phyloP scores from a whole-genome alignment of 2,797 vertebrate genomes.

The Gouania willdenowi region DNA sequence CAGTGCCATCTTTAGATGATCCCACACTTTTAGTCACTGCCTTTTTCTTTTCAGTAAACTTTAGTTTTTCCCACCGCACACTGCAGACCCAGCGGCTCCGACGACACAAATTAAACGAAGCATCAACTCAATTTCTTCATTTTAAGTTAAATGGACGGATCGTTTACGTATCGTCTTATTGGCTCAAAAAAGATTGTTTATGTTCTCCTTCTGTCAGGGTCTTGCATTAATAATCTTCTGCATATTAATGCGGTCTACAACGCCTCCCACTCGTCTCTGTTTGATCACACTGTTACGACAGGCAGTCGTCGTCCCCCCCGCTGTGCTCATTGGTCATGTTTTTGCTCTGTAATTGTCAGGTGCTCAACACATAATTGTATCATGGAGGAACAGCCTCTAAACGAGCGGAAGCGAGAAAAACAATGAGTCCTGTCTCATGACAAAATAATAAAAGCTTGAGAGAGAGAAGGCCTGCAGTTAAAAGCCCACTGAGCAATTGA shows the following conservation, averaged over 20 bases:
- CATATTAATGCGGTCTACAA: constrained; percentile 40
- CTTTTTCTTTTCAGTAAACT: too few relatives aligned
- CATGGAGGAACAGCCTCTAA: constrained; percentile 41
- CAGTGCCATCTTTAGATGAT: too few relatives aligned
- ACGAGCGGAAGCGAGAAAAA: constrained; percentile 35
- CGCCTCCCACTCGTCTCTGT: constrained; percentile 45
- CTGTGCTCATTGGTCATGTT: constrained; percentile 52
- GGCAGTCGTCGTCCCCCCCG: constrained; percentile 31
- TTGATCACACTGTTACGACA: constrained; percentile 44
- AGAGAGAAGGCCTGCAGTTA: not conserved
- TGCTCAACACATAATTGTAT: constrained; percentile 62
- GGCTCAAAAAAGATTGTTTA: constrained; percentile 13
- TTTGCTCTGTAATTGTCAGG: constrained; percentile 62
- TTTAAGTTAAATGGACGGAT: too few relatives aligned
- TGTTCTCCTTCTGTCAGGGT: constrained; percentile 15
- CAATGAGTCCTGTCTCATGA: constrained; percentile 8
- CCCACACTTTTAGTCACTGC: too few relatives aligned
- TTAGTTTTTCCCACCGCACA: too few relatives aligned
- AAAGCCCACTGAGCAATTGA: constrained; percentile 3
- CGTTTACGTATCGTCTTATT: constrained; percentile 17
- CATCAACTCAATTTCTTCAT: too few relatives aligned
- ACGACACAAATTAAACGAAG: too few relatives aligned
- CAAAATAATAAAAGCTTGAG: constrained; percentile 6
- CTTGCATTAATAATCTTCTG: constrained; percentile 41
- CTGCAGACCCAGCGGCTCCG: too few relatives aligned